Evolutionary conservation across 1,140 invertebrate genomes (phyloP).

Genomic region (Archivesica marissinica): DNA sequence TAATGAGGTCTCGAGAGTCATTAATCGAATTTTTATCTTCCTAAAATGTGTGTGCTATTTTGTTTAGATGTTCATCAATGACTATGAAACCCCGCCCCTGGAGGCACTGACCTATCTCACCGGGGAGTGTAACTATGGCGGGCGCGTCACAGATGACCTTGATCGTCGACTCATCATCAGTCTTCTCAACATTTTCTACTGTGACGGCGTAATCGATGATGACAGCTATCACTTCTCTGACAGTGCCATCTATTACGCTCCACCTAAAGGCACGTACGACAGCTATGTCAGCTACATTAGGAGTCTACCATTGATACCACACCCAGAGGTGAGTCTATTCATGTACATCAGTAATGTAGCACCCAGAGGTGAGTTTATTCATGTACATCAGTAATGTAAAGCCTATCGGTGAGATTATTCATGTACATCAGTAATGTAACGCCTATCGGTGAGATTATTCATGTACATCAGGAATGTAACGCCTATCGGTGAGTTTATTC

Average conservation of each 20-base stretch:
- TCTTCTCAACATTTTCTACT: slow-evolving; percentile 81
- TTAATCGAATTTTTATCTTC: too few relatives aligned
- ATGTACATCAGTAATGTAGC: too few relatives aligned
- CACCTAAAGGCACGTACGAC: slow-evolving; percentile 88
- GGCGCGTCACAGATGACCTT: slow-evolving; percentile 83
- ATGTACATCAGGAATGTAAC: too few relatives aligned
- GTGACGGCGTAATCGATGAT: slow-evolving; percentile 85
- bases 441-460: too few relatives aligned
- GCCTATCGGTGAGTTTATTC: too few relatives aligned
- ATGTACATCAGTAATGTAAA: too few relatives aligned
- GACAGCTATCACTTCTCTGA: slow-evolving; percentile 86
- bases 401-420: too few relatives aligned
- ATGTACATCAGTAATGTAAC: too few relatives aligned
- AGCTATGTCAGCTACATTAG: slow-evolving; percentile 91
- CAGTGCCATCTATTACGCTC: slow-evolving; percentile 89
- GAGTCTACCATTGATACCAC: slow-evolving; percentile 85
- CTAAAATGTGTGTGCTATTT: too few relatives aligned
- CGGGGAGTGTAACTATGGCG: slow-evolving; percentile 84
- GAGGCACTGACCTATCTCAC: slow-evolving; percentile 83
- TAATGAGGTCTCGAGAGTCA: too few relatives aligned
- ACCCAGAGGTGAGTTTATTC: too few relatives aligned
- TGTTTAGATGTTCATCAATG: slow-evolving; percentile 84
- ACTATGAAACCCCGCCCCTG: slow-evolving; percentile 82
- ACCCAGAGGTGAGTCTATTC: slow-evolving; percentile 83
- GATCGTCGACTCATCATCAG: slow-evolving; percentile 83